A percentile compares a stretch with the other conserved stretches of the same genome.
phyloP scores from a whole-genome alignment of 2,888 invertebrate genomes.

The Acronicta aceris region DNA sequence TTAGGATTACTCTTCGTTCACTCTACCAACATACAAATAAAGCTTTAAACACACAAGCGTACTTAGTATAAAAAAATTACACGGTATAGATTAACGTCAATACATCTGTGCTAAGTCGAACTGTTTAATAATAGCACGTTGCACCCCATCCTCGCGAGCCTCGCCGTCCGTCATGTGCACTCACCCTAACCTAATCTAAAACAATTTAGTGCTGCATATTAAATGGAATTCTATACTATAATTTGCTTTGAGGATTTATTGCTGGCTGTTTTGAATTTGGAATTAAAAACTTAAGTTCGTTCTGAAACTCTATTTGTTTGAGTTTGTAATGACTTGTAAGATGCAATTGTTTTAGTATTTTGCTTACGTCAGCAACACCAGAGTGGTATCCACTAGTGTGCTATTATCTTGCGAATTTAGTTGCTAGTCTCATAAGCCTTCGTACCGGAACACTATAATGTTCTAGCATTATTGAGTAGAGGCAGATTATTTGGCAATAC shows the following conservation, averaged over 20 bases:
- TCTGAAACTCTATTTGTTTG: too few relatives aligned
- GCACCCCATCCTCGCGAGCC: constrained; percentile 52
- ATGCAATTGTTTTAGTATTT: too few relatives aligned
- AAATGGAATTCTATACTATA: constrained; percentile 48
- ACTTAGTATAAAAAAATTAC: constrained; percentile 15
- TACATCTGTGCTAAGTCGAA: constrained; percentile 42
- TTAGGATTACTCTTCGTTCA: background rate
- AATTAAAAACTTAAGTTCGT: background rate
- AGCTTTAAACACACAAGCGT: constrained; percentile 24
- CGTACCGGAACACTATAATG: too few relatives aligned
- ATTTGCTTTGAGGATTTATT: constrained; percentile 47
- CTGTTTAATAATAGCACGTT: constrained; percentile 54
- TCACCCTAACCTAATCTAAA: constrained; percentile 71
- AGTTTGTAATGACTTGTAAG: too few relatives aligned
- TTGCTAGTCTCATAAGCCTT: too few relatives aligned
- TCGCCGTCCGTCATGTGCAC: constrained; percentile 70
- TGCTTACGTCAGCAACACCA: too few relatives aligned
- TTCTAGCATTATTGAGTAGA: too few relatives aligned
- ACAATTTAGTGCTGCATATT: constrained; percentile 57
- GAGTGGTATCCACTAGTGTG: too few relatives aligned
- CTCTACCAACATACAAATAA: constrained; percentile 19
- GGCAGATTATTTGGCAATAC: too few relatives aligned
- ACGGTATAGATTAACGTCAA: constrained; percentile 44
- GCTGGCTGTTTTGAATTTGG: constrained; percentile 17
- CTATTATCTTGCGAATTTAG: too few relatives aligned